These are phyloP conservation scores for Tyrophagus putrescentiae DNA, from an alignment of 1,140 invertebrate genomes.

Conservation along the genomic window DNA sequence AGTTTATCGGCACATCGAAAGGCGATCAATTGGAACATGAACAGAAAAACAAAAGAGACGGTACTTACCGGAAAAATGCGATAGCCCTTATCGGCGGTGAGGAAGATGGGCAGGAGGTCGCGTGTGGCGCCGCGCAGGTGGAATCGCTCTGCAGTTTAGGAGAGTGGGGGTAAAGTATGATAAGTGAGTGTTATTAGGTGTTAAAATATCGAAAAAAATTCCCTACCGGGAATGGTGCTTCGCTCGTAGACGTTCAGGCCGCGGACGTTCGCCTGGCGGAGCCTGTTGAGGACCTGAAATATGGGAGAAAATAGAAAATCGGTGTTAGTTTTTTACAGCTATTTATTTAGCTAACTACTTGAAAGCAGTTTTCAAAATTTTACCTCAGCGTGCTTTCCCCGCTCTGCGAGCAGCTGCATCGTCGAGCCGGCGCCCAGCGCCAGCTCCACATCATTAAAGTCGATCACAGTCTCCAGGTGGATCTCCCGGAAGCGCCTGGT, in stretches of 20 bases:
- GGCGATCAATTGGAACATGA: too few species aligned
- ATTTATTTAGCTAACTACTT: too few species aligned
- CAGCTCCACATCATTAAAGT: slow-evolving; percentile 24
- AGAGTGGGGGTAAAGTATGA: too few species aligned
- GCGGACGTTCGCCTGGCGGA: slow-evolving; percentile 35
- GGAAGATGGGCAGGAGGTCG: slow-evolving; percentile 43
- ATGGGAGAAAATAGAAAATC: background rate
- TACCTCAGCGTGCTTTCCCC: slow-evolving; percentile 36
- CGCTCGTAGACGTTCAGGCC: slow-evolving; percentile 43
- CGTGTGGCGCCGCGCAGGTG: slow-evolving; percentile 45
- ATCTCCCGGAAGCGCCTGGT: slow-evolving; percentile 30
- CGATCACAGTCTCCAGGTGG: slow-evolving; percentile 23
- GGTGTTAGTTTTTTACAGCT: too few species aligned
- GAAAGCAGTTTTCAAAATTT: background rate
- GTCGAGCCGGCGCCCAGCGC: slow-evolving; percentile 31
- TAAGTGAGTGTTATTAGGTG: too few species aligned
- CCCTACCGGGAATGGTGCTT: slow-evolving; percentile 41
- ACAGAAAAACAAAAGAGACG: too few species aligned
- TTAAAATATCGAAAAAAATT: too few species aligned
- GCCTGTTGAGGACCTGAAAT: slow-evolving; percentile 37
- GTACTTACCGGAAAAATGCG: slow-evolving; percentile 24
- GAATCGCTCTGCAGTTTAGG: too few species aligned
- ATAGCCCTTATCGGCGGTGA: slow-evolving; percentile 43
- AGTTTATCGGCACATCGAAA: too few species aligned
- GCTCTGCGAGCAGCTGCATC: slow-evolving; percentile 41